Conservation (phyloP, 2,888 invertebrate species). For the Lucinisca nassula region DNA sequence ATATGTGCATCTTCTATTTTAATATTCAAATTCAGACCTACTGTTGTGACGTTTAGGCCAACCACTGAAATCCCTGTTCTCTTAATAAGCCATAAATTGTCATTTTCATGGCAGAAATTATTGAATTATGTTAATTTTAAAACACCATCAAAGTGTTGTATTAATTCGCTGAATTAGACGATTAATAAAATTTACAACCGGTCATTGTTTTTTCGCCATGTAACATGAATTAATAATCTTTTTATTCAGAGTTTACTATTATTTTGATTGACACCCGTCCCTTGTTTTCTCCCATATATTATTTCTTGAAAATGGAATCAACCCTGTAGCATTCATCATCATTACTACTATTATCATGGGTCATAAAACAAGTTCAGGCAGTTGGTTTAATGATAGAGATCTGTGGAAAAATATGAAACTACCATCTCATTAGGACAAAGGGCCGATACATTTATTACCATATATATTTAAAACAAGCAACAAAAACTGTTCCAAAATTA, state of each 20-base stretch:
- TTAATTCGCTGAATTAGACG: neutral
- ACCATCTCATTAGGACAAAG: neutral
- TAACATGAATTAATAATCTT: no score
- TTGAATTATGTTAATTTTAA: neutral
- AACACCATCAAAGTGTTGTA: neutral
- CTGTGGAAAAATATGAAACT: neutral
- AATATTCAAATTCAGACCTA: no score
- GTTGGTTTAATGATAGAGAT: neutral
- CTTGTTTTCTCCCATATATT: no score
- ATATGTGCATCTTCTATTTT: no score
- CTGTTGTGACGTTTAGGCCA: no score
- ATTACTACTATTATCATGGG: neutral
- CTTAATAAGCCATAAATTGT: no score
- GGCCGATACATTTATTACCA: neutral
- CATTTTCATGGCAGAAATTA: no score
- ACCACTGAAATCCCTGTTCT: no score
- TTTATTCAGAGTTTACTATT: no score
- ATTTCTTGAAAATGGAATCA: no score
- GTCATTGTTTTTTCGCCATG: neutral
- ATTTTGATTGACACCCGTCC: neutral
- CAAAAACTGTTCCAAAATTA: slow-evolving; percentile 10
- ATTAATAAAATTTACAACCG: neutral
- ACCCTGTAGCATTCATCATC: no score
- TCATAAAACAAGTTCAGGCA: neutral
- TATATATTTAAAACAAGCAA: neutral